A percentile compares a stretch with the other conserved stretches of the same genome.
Conservation (phyloP, 2,888 invertebrate genomes). For the Melanchra persicariae region DNA sequence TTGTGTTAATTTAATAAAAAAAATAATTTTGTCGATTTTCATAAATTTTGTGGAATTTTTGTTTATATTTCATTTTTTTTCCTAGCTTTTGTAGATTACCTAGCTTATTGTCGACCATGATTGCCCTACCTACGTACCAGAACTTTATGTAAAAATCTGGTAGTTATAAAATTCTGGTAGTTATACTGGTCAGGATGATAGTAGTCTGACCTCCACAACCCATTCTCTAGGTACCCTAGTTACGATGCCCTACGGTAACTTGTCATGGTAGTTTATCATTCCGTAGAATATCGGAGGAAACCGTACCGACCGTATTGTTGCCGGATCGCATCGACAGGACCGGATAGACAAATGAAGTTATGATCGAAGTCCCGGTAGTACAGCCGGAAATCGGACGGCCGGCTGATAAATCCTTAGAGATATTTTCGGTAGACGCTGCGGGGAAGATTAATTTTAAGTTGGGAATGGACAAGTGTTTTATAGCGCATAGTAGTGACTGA, state of each 20-base stretch:
- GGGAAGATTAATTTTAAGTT: conserved; percentile 15
- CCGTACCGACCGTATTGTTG: conserved; percentile 14
- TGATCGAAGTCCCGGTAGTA: conserved; percentile 28
- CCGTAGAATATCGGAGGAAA: conserved; percentile 17
- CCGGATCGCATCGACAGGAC: neutral
- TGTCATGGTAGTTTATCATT: neutral
- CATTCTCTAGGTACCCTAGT: neutral
- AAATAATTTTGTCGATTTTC: too few species aligned
- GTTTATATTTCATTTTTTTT: too few species aligned
- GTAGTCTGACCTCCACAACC: neutral
- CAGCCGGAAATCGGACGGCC: conserved; percentile 28
- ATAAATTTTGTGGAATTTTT: too few species aligned
- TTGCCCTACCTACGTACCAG: too few species aligned
- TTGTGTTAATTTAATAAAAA: too few species aligned
- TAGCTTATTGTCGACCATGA: too few species aligned
- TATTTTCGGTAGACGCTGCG: conserved; percentile 11
- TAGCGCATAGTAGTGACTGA: neutral
- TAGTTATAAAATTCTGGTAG: too few species aligned
- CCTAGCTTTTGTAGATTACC: too few species aligned
- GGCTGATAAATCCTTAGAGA: conserved; percentile 30
- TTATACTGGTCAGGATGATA: too few species aligned
- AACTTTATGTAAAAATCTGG: too few species aligned
- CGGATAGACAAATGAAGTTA: conserved; percentile 46
- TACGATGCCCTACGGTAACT: too few species aligned
- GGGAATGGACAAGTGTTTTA: neutral